Base-by-base conservation (phyloP, 2,797 vertebrate species). In the Microtus californicus region DNA sequence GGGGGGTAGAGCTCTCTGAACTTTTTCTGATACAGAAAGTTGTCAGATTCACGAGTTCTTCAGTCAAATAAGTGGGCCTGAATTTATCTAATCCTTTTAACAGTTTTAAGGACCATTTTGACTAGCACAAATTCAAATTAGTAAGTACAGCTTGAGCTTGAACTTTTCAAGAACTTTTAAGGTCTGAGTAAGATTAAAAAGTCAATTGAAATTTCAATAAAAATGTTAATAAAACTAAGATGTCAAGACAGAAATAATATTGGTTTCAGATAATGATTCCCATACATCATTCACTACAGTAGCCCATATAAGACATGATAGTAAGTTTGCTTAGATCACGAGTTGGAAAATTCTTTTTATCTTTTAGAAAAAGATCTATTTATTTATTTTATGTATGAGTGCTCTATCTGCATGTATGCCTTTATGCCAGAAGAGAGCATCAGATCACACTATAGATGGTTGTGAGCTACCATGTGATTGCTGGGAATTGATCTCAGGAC, bases 121-220 rank as follows among this genome's bases (percentile, higher is more conserved):
- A 54, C 12, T 51, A 88, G 82, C 78, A 69, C 9, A 87, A 91
- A 92, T 95, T 87, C 15, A 93, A 88, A 95, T 87, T 27, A 90
- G 7, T 86, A 71, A 89, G n/a, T 74, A 90, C n/a, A 81, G 27
- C 61, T 95, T 93, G 31, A 94, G 23, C 69, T 95, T 91, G 31
- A 94, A 78, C 40, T 48, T 96, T 94, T 91, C 43, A 94, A 90
- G 67, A 94, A 91, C 23, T 91, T 29, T 86, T 74, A 81, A 93
- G 37, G 61, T 76, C 82, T 79, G 27, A 85, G n/a, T 73, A 92
- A 14, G 29, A 93, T 90, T 81, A 80, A 31, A 86, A 25, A 95
- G 43, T 86, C 21, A 40, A 92, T 59, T 61, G 63, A 88, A 90
- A 1, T 25, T 96, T 92, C 82, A 94, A 40, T 87, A 43, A 95